Percentiles rank a stretch among this genome's conserved stretches.
Evolutionary conservation across 1,140 invertebrate genomes (phyloP).

Genomic region (Lepidurus packardi): DNA sequence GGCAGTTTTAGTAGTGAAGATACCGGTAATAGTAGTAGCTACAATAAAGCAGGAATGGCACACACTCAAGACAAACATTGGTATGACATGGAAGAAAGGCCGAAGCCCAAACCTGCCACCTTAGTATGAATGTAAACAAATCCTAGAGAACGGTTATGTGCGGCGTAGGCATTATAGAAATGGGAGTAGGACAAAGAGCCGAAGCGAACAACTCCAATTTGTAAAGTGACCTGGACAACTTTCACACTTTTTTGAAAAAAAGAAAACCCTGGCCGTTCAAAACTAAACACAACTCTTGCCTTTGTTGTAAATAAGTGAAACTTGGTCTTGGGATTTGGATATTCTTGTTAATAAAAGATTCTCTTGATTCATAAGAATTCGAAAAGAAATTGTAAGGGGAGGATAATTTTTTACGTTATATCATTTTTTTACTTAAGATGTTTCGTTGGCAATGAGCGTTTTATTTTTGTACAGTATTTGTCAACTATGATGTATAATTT

Average conservation of each 20-base stretch:
- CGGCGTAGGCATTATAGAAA: not conserved
- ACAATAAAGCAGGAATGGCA: slow-evolving; percentile 24
- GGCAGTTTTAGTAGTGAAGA: slow-evolving; percentile 28
- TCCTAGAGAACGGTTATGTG: too few species aligned
- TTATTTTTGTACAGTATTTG: slow-evolving; percentile 4
- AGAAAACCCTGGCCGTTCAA: not conserved
- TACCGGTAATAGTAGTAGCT: slow-evolving; percentile 30
- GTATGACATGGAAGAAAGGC: not conserved
- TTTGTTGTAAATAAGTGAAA: not conserved
- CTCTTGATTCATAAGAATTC: too few species aligned
- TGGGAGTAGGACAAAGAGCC: not conserved
- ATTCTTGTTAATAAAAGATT: not conserved
- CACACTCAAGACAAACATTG: not conserved
- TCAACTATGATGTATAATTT: not conserved
- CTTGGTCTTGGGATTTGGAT: not conserved
- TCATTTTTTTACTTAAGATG: too few species aligned
- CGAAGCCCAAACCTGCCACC: slow-evolving; percentile 11
- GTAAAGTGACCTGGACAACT: slow-evolving; percentile 18
- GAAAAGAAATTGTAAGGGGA: too few species aligned
- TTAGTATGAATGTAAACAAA: not conserved
- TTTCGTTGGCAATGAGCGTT: not conserved
- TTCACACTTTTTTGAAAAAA: not conserved
- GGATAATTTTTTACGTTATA: too few species aligned
- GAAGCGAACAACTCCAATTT: not conserved
- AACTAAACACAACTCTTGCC: not conserved